A percentile compares a stretch with the other conserved stretches of the same genome.
phyloP scores from a whole-genome alignment of 2,888 invertebrate species.

The Isotomurus palustris region DNA sequence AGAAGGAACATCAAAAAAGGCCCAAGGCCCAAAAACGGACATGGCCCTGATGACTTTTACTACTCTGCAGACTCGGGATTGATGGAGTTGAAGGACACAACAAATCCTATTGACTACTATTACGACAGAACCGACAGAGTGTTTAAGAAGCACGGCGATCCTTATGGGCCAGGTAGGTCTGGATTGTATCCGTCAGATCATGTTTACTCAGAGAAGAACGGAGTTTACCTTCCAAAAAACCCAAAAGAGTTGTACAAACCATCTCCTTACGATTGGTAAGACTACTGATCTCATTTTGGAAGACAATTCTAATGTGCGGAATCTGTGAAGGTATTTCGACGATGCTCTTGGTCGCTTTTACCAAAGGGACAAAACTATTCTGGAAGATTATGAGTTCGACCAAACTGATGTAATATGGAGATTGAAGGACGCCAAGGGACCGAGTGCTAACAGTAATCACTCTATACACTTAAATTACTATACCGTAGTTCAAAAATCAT shows the following conservation, averaged over 20 bases:
- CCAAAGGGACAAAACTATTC: constrained; percentile 3
- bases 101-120: constrained; percentile 5
- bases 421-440: constrained; percentile 18
- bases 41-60: constrained; percentile 22
- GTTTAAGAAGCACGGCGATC: constrained; percentile 22
- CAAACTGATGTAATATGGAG: constrained; percentile 5
- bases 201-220: neutral
- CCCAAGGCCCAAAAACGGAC: constrained; percentile 17
- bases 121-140: constrained; percentile 17
- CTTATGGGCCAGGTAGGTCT: constrained; percentile 19
- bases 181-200: constrained; percentile 15
- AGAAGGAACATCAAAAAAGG: constrained; percentile 5
- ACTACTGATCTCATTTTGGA: neutral
- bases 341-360: constrained; percentile 15
- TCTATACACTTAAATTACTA: no score
- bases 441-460: constrained; percentile 23
- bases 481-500: no score
- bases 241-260: neutral
- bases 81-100: constrained; percentile 9
- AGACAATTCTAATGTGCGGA: neutral
- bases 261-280: constrained; percentile 12
- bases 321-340: constrained; percentile 20
- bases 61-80: constrained; percentile 19
- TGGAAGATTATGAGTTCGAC: constrained; percentile 19
- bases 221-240: constrained; percentile 5